phyloP scores from a whole-genome alignment of 2,113 vertebrate genomes.

The Boulengeromyrus knoepffleri region DNA sequence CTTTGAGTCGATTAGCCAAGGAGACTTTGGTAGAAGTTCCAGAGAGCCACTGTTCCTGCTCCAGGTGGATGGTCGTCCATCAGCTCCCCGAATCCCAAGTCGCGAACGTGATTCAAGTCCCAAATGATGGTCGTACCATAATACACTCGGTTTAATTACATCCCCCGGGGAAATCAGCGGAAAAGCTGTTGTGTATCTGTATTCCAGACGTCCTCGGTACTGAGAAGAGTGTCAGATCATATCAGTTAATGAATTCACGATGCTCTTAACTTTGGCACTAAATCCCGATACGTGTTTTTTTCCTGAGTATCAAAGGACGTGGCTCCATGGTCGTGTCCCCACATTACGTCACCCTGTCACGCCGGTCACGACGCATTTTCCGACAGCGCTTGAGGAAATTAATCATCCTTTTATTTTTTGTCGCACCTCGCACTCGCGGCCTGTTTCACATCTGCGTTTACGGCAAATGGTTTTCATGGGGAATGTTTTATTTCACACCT shows the following conservation, averaged over 20 bases:
- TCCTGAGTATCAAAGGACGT: background rate
- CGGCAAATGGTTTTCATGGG: background rate
- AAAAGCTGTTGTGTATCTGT: conserved; percentile 34
- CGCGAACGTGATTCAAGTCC: background rate
- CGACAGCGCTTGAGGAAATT: background rate
- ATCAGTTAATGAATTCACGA: conserved; percentile 38
- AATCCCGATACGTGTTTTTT: background rate
- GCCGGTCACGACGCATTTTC: background rate
- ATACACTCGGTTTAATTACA: conserved; percentile 44
- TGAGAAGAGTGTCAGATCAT: conserved; percentile 34
- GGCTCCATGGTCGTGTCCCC: background rate
- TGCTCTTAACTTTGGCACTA: background rate
- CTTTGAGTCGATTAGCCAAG: background rate
- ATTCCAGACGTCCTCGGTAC: conserved; percentile 38
- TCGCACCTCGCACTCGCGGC: background rate
- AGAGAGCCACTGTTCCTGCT: background rate
- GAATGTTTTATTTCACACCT: background rate
- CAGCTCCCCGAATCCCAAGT: background rate
- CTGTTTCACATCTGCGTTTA: background rate
- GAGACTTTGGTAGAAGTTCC: background rate
- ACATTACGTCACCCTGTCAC: background rate
- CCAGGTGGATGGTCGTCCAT: background rate
- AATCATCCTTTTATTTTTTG: background rate
- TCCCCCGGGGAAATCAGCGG: conserved; percentile 44
- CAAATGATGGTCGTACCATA: conserved; percentile 14